Conservation (phyloP, 2,113 vertebrate genomes). For the Sturnus vulgaris region DNA sequence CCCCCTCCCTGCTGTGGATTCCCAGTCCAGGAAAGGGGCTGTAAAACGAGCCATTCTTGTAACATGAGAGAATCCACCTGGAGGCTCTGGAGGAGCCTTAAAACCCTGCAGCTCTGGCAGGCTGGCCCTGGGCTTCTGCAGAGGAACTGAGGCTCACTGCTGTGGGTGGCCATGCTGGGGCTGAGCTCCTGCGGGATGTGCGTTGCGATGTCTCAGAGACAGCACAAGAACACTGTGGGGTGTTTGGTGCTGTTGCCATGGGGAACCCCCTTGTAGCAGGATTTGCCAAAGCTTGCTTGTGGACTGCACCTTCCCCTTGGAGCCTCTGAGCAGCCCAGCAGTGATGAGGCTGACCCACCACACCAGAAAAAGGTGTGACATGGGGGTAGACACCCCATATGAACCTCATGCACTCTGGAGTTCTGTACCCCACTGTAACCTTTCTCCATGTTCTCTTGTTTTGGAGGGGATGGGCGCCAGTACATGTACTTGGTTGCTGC, state of each 20-base stretch:
- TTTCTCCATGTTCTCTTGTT: not conserved
- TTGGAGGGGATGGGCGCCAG: not conserved
- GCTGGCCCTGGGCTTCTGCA: not conserved
- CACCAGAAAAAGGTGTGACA: fast-evolving
- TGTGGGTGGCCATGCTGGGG: not conserved
- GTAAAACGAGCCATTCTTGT: constrained; percentile 26
- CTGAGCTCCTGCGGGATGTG: fast-evolving
- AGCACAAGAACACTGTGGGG: not conserved
- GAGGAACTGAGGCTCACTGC: not conserved
- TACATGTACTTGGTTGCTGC: not conserved
- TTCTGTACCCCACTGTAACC: not conserved
- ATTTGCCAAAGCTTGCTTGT: not conserved
- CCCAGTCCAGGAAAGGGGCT: constrained; percentile 10
- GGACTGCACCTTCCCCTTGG: not conserved
- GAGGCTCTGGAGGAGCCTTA: constrained; percentile 4
- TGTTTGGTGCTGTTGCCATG: not conserved
- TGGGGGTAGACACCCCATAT: fast-evolving
- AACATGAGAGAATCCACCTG: constrained; percentile 59
- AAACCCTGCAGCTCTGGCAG: not conserved
- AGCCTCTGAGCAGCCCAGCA: not conserved
- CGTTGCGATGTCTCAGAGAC: not conserved
- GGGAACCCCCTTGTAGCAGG: not conserved
- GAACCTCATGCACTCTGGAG: not conserved
- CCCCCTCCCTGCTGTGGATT: not conserved
- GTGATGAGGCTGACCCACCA: fast-evolving